These are phyloP conservation scores for Zosterops borbonicus DNA, from an alignment of 2,113 vertebrate genomes.

Conservation along the genomic window DNA sequence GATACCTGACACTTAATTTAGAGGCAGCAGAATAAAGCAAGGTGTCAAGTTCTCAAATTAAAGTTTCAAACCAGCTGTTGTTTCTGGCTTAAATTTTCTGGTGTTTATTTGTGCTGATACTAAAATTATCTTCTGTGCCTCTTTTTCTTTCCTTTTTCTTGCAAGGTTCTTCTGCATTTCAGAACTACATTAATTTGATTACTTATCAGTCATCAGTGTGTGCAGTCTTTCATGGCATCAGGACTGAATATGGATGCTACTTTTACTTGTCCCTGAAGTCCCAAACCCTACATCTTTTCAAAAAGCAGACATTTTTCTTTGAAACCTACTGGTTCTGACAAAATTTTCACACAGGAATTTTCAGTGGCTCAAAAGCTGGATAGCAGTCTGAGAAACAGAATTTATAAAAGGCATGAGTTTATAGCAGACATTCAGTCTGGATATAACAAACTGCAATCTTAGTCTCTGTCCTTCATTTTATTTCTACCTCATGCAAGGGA, in stretches of 20 bases:
- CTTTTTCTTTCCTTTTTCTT: background rate
- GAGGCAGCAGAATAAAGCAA: background rate
- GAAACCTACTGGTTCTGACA: background rate
- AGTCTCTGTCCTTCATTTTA: background rate
- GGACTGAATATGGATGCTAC: background rate
- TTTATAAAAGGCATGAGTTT: background rate
- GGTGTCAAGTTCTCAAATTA: background rate
- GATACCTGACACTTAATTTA: background rate
- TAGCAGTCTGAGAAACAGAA: background rate
- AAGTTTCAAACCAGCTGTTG: background rate
- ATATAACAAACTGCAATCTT: accelerated
- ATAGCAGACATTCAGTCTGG: background rate
- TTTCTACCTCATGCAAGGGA: background rate
- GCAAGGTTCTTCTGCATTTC: background rate
- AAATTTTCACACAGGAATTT: background rate
- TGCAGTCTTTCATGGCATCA: background rate
- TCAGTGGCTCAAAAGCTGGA: background rate
- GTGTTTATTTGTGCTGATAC: background rate
- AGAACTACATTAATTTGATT: background rate
- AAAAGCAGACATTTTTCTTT: background rate
- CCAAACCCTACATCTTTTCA: background rate
- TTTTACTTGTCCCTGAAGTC: background rate
- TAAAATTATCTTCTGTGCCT: background rate
- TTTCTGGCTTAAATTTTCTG: background rate
- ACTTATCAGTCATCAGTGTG: background rate